Evolutionary conservation across 2,113 vertebrate species (phyloP).

Genomic region (Corythaeola cristata): DNA sequence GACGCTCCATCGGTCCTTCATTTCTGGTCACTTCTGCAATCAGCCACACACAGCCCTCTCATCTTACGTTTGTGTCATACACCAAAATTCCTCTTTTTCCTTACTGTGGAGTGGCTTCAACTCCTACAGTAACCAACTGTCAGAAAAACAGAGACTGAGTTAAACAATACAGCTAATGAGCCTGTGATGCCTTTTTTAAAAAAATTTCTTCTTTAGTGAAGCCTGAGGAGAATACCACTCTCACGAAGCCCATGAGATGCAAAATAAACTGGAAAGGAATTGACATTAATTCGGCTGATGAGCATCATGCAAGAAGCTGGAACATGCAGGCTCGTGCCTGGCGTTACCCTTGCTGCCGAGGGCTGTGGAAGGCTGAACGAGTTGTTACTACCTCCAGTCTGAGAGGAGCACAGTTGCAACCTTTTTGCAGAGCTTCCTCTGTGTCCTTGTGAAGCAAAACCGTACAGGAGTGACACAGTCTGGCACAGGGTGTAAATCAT

Average conservation of each 20-base stretch:
- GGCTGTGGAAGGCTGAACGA: neutral
- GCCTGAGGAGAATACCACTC: neutral
- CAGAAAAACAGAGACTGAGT: neutral
- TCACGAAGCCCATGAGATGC: neutral
- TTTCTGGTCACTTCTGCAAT: neutral
- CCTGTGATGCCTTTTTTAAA: neutral
- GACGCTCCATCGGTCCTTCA: rapidly evolving
- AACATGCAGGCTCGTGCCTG: neutral
- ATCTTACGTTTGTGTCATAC: neutral
- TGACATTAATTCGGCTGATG: neutral
- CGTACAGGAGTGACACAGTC: rapidly evolving
- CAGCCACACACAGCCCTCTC: neutral
- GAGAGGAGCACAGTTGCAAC: neutral
- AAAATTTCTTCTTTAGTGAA: neutral
- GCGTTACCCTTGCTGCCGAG: neutral
- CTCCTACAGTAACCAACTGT: neutral
- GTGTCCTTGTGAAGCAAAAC: neutral
- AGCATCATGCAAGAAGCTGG: neutral
- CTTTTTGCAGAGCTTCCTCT: neutral
- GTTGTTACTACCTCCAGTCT: neutral
- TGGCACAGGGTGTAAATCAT: neutral
- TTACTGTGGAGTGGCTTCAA: neutral
- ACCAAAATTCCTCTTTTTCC: neutral
- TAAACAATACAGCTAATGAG: neutral
- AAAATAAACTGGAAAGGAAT: neutral